Evolutionary conservation across 2,888 invertebrate genomes (phyloP), one percentile per base, ranked within the genome.

Genomic region (Trichogramma dendrolimi): DNA sequence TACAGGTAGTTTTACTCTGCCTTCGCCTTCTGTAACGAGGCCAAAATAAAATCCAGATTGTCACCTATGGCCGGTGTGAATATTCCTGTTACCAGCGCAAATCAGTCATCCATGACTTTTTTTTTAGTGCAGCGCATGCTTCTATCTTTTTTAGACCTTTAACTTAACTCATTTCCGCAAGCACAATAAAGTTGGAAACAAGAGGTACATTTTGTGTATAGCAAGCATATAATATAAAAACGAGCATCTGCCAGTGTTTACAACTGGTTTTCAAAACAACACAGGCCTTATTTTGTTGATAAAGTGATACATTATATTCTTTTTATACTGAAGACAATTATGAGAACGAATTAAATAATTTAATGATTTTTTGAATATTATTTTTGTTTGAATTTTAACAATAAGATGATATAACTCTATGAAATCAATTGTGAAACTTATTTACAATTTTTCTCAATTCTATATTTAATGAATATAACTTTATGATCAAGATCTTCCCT

Each of bases 21-120:
- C 73, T 48, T 68, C 74, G 40, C 68, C 73, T 42, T 67, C 72
- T 63, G 69, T 66, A 61, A 67, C 75, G 43, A 79, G 74, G 74
- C 76, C 75, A 70, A 79, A 79, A 70, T 78, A 76, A 27, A 27
- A 74, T 57, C 14, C 10, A 55, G 44, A 8, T 11, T 55, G 14
- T 11, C 39, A 48, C 46, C 39, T 53, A 8, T 46, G 39, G 52
- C n/a, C 46, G 8, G 7, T 39, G 49, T 44, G 38, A 40, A 46
- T 43, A 43, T 51, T 14, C 27, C 50, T 44, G 55, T 59, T 39
- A 43, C 44, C 27, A 14, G 5, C 11, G 11, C 52, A 59, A 51
- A 56, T 59, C 56, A 61, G 40, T 14, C 55, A 11, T 61, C 46
- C 47, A 57, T 39, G 57, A 64, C 57, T 64, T 61, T 48, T 27